A percentile compares a stretch with the other conserved stretches of the same genome.
phyloP scores from a whole-genome alignment of 2,797 vertebrate species.

The Enteromius paludinosus region DNA sequence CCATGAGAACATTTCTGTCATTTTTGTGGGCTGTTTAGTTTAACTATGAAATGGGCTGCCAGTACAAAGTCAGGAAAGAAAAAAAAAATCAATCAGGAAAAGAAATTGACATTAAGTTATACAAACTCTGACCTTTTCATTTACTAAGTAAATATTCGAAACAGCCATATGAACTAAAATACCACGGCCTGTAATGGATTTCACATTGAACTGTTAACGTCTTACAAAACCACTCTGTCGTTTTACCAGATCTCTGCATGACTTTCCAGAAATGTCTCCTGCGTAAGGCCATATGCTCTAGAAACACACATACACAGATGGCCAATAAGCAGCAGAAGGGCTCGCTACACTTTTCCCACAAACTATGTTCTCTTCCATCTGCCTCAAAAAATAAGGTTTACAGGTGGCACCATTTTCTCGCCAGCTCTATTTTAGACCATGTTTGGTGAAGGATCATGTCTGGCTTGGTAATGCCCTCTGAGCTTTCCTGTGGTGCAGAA shows the following conservation, averaged over 20 bases:
- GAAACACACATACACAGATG: constrained; percentile 38
- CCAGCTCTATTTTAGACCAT: constrained; percentile 24
- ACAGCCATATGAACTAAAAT: constrained; percentile 12
- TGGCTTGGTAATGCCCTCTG: constrained; percentile 3
- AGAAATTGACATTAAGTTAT: constrained; percentile 16
- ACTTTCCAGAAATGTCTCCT: constrained; percentile 35
- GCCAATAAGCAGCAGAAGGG: constrained; percentile 26
- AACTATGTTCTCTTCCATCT: constrained; percentile 50
- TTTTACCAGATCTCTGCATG: constrained; percentile 27
- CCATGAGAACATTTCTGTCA: constrained; percentile 33
- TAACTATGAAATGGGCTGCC: neutral
- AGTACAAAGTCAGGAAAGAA: neutral
- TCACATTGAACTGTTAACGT: constrained; percentile 16
- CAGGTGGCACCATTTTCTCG: constrained; percentile 31
- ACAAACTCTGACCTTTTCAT: constrained; percentile 36
- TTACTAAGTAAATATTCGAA: constrained; percentile 28
- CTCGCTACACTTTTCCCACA: constrained; percentile 15
- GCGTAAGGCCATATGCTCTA: constrained; percentile 37
- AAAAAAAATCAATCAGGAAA: constrained; percentile 19
- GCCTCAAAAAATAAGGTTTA: constrained; percentile 29
- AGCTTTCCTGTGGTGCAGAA: constrained; percentile 2
- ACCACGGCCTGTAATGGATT: neutral
- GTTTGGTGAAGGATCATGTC: constrained; percentile 19
- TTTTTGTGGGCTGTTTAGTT: constrained; percentile 11
- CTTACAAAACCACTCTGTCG: constrained; percentile 1